Base-by-base conservation (phyloP, 2,113 vertebrate genomes). In the Tympanuchus pallidicinctus region DNA sequence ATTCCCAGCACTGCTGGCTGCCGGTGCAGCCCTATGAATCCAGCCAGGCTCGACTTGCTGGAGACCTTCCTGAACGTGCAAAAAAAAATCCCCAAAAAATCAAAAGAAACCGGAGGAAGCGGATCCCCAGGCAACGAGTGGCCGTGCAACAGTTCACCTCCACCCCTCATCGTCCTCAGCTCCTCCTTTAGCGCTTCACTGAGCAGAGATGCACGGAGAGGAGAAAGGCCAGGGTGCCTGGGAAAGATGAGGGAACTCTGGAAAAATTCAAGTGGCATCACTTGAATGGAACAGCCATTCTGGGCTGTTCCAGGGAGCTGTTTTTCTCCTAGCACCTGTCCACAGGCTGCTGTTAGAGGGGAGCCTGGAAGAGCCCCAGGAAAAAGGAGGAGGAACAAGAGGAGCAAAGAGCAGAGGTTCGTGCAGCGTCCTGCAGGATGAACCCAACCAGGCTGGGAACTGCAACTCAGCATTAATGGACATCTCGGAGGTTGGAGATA, bases 91-190 rank as follows among this genome's bases (percentile, higher is more conserved):
- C 38, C 38, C 38, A 9, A 4, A 13, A 28, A 61, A 17, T 45
- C 57, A 8, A 40, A 65, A 56, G 48, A 94, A 93, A 48, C 5
- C 38, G 36, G 82, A 94, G 92, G 94, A 96, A 96, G 90, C n/a
- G 38, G 82, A 72, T 59, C 45, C 38, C 27, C 4, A 27, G 52
- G 24, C 2, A 59, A 54, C 40, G 2, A 34, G n/a, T 0, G n/a
- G n/a, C 28, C 0, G 0, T 17, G 80, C 28, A 72, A 30, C 73
- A 73, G 59, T 77, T 93, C 70, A 1, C 24, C 80, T 88, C 70
- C 75, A 66, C 60, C 70, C 2, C 6, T 13, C 18, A 6, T 2
- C 56, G 14, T 72, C 59, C 60, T 1, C n/a, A 1, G 8, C 81
- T 56, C 45, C 67, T 87, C 40, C 75, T 11, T 6, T n/a, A 36